These are phyloP conservation scores for Upupa epops DNA, from an alignment of 2,113 vertebrate genomes.

Conservation along the genomic window DNA sequence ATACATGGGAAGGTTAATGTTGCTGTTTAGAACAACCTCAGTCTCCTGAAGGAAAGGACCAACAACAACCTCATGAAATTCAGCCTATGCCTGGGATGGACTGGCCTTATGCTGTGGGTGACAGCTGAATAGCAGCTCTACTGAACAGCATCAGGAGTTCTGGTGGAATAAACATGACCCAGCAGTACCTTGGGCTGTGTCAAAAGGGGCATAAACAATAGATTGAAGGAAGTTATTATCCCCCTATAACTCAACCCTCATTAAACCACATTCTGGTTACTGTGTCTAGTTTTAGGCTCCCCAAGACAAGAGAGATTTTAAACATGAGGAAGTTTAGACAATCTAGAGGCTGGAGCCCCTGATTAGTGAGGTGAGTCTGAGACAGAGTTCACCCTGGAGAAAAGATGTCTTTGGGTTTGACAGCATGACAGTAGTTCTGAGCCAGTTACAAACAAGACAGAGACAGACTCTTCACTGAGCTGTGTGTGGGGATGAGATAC, in stretches of 20 bases:
- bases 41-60: background rate
- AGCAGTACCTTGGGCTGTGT: background rate
- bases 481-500: background rate
- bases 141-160: background rate
- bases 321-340: background rate
- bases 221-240: background rate
- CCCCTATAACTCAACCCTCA: background rate
- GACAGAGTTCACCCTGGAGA: background rate
- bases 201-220: background rate
- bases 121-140: background rate
- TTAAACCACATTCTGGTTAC: background rate
- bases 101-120: background rate
- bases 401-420: background rate
- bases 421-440: background rate
- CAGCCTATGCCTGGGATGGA: background rate
- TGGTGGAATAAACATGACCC: background rate
- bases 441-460: background rate
- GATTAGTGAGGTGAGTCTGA: background rate
- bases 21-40: background rate
- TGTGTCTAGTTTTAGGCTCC: background rate
- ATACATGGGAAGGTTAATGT: accelerated
- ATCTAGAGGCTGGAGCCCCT: background rate
- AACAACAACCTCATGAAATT: background rate
- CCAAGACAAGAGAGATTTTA: background rate
- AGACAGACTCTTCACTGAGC: background rate